Evolutionary conservation across 1,140 invertebrate genomes (phyloP).

Genomic region (Brachionus sp.): DNA sequence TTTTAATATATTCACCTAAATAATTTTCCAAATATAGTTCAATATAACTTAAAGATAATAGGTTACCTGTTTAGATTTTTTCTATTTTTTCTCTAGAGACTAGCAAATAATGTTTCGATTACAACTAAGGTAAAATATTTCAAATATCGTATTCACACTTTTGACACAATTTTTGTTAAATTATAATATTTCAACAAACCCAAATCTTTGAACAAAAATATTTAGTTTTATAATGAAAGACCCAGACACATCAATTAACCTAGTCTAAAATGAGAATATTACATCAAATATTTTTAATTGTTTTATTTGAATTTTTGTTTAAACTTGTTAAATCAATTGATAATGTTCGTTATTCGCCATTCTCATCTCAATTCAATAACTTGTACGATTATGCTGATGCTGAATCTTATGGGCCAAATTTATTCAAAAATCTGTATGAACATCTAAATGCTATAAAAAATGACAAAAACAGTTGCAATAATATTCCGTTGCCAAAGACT

Average conservation of each 20-base stretch:
- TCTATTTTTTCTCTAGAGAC: not conserved
- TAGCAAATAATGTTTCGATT: slow-evolving; percentile 1
- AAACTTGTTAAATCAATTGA: not conserved
- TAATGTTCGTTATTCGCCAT: slow-evolving; percentile 24
- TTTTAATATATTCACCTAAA: not conserved
- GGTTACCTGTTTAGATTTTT: not conserved
- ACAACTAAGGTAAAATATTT: slow-evolving; percentile 12
- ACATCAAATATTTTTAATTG: not conserved
- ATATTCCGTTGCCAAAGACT: slow-evolving; percentile 41
- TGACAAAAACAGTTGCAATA: slow-evolving; percentile 25
- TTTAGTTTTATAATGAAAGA: not conserved
- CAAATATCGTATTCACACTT: not conserved
- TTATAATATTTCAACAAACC: slow-evolving; percentile 3
- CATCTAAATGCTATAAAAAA: slow-evolving; percentile 14
- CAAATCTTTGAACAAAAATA: not conserved
- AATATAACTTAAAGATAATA: not conserved
- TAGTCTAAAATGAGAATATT: not conserved
- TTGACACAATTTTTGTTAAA: slow-evolving; percentile 12
- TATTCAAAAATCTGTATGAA: slow-evolving; percentile 33
- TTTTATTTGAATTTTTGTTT: not conserved
- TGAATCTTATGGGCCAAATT: slow-evolving; percentile 22
- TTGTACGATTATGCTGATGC: slow-evolving; percentile 39
- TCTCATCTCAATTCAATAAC: slow-evolving; percentile 37
- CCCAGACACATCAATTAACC: slow-evolving; percentile 9
- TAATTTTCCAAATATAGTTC: not conserved